These are phyloP conservation scores for Oreamnos americanus DNA, from an alignment of 2,113 vertebrate species.

Conservation along the genomic window DNA sequence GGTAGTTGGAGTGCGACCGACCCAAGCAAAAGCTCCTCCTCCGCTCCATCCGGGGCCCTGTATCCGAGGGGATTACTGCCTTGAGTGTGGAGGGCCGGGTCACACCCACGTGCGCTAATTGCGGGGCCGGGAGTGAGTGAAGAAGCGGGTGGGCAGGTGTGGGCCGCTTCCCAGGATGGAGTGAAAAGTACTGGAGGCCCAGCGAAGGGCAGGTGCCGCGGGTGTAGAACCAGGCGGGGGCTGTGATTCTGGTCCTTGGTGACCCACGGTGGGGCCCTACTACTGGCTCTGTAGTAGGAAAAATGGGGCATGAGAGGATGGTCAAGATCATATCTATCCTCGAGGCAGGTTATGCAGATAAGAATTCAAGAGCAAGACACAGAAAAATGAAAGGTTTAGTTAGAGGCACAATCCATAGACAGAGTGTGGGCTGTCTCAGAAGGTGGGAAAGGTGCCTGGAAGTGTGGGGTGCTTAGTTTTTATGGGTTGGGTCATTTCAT, in stretches of 20 bases:
- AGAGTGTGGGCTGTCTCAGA: background rate
- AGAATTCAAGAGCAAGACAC: background rate
- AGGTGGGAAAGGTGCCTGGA: background rate
- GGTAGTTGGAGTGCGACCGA: background rate
- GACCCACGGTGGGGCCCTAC: background rate
- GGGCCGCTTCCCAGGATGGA: background rate
- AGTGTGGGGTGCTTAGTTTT: background rate
- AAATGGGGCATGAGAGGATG: background rate
- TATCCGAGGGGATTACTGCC: rapidly evolving
- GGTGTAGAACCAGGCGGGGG: background rate
- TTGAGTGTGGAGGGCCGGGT: background rate
- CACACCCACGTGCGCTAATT: background rate
- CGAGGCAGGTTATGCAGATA: background rate
- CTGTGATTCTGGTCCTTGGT: background rate
- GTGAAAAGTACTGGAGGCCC: background rate
- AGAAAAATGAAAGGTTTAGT: background rate
- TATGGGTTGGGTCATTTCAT: background rate
- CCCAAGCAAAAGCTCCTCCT: rapidly evolving
- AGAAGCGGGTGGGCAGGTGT: rapidly evolving
- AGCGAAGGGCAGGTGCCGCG: rapidly evolving
- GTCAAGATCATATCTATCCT: background rate
- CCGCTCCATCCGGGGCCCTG: background rate
- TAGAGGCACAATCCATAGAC: background rate
- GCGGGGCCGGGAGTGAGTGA: rapidly evolving
- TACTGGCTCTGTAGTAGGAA: background rate